Conservation (phyloP, 2,113 vertebrate genomes). For the Melanerpes aurifrons region DNA sequence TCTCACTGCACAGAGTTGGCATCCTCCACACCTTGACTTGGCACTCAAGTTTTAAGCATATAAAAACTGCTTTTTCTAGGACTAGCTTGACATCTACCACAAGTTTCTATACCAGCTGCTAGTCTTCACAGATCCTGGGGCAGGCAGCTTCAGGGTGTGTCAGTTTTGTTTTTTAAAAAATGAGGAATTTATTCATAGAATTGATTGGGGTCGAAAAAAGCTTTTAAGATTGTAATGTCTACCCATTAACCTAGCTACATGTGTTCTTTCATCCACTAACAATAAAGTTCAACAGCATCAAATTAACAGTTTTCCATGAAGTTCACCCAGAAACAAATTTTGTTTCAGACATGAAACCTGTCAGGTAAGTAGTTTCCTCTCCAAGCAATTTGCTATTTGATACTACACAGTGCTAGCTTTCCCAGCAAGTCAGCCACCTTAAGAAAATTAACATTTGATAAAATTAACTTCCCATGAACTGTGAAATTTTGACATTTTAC, state of each 20-base stretch:
- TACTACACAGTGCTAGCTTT: accelerated
- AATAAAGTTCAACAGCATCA: accelerated
- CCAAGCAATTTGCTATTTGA: neutral
- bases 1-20: neutral
- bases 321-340: neutral
- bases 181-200: too few species aligned
- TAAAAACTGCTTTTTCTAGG: neutral
- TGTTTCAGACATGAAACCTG: neutral
- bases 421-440: neutral
- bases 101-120: accelerated
- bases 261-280: neutral
- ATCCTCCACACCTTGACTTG: neutral
- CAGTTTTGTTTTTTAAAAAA: neutral
- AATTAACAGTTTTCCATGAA: accelerated
- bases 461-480: neutral
- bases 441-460: accelerated
- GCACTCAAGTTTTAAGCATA: neutral
- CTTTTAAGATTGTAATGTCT: too few species aligned
- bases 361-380: neutral
- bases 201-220: too few species aligned
- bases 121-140: neutral
- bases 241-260: neutral
- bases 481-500: accelerated
- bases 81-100: too few species aligned
- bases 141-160: neutral